Evolutionary conservation across 2,797 vertebrate species (phyloP).

Genomic region (Molothrus ater): DNA sequence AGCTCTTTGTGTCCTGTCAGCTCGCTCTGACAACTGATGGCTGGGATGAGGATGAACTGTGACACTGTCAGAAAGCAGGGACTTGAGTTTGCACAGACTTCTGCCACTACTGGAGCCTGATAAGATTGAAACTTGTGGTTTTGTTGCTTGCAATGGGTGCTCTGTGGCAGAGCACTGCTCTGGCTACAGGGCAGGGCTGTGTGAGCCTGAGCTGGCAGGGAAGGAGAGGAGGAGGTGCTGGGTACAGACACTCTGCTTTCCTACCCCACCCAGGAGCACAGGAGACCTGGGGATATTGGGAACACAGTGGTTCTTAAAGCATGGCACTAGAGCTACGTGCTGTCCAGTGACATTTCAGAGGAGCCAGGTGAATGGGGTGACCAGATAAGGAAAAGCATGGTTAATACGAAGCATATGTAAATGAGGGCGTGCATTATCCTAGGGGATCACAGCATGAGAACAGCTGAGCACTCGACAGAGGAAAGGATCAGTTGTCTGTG

Average conservation of each 20-base stretch:
- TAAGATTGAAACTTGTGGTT: conserved; percentile 4
- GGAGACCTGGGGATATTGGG: not conserved
- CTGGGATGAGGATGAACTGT: conserved; percentile 9
- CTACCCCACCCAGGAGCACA: not conserved
- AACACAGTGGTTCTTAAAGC: not conserved
- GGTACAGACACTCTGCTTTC: not conserved
- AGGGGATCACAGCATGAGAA: not conserved
- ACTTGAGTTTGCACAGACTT: conserved; percentile 6
- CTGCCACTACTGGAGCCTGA: not conserved
- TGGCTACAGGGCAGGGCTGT: not conserved
- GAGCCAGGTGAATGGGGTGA: not conserved
- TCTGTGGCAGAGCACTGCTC: not conserved
- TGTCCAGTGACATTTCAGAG: not conserved
- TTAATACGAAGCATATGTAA: not conserved
- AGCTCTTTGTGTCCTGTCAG: conserved; percentile 2
- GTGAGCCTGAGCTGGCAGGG: rapidly evolving
- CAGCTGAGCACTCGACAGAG: not conserved
- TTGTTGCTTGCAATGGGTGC: not conserved
- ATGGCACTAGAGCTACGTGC: not conserved
- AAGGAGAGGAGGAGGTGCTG: not conserved
- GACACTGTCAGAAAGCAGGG: conserved; percentile 28
- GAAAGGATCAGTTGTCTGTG: not conserved
- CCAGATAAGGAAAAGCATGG: not conserved
- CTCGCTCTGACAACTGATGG: not conserved
- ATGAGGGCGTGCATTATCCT: not conserved